Base-by-base conservation (phyloP, 2,888 invertebrate species). In the Tinea pellionella region DNA sequence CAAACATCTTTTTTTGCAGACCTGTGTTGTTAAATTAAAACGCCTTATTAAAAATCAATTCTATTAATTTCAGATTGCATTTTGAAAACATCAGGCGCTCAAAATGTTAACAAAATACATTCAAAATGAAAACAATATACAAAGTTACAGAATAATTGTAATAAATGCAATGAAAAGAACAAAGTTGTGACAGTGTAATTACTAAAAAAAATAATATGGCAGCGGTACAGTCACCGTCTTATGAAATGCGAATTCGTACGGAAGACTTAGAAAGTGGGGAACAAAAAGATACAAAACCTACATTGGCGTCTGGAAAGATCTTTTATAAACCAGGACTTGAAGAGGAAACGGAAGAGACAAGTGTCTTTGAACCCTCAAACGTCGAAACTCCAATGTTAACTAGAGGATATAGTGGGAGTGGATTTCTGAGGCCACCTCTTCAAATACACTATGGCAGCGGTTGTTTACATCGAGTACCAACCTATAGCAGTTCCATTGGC, bases 401-500 rank as follows among this genome's bases (percentile, higher is more conserved):
- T 1, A 63, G 56, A 72, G 72, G 74, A 2, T 73, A 74, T 12
- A 71, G 73, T 13, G 73, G 74, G 0, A 77, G 75, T 24, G 76
- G 76, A 7, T 75, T 76, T 18, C 68, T 84, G 32, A 73, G 75
- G 60, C 71, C 80, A 2, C 75, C 80, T 3, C 64, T 69, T 0
- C 75, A 77, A 41, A 75, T 85, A n/a, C 75, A 82, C 8, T 53
- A 53, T 11, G 77, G 80, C 0, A 75, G 82, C 0, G 73, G 78
- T 62, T 89, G 90, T 63, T 81, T 90, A 2, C 88, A 90, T 61
- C 81, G 90, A 63, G 88, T 90, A 71, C 89, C 89, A 11, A 90
- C 90, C 0, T 90, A 89, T 61, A 88, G 89, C 74, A 90, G 90
- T 67, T 90, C 90, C 8, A 89, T 90, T 65, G 89, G 89, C 47